phyloP scores from a whole-genome alignment of 2,888 invertebrate genomes.

The Lathronympha strigana region DNA sequence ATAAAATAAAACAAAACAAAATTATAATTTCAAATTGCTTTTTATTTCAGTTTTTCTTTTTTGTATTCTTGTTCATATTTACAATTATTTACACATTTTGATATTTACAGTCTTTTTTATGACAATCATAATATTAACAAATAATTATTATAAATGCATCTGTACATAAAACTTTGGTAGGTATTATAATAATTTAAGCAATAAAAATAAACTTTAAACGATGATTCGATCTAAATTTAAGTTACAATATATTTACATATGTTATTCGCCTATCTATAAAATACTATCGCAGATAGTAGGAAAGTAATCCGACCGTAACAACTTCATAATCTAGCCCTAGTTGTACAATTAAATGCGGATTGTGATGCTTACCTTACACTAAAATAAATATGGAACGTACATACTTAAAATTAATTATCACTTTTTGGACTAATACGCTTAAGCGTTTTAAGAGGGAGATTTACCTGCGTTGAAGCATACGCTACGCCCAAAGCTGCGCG shows the following conservation, averaged over 20 bases:
- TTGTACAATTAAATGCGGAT: conserved; percentile 32
- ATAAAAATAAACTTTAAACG: conserved; percentile 45
- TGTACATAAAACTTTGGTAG: conserved; percentile 83
- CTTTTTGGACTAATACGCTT: conserved; percentile 83
- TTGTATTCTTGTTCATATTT: conserved; percentile 73
- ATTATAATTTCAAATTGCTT: conserved; percentile 78
- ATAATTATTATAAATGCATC: conserved; percentile 71
- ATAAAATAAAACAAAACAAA: conserved; percentile 76
- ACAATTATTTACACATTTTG: conserved; percentile 62
- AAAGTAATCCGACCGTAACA: conserved; percentile 70
- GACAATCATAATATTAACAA: conserved; percentile 62
- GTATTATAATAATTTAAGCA: conserved; percentile 74
- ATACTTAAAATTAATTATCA: conserved; percentile 78
- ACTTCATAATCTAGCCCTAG: conserved; percentile 61
- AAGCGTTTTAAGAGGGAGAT: conserved; percentile 77
- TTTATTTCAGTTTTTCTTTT: conserved; percentile 73
- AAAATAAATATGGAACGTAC: conserved; percentile 74
- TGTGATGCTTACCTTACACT: conserved; percentile 44
- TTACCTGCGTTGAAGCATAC: conserved; percentile 88
- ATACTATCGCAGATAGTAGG: conserved; percentile 81
- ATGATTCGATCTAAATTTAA: conserved; percentile 38
- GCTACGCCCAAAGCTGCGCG: conserved; percentile 92
- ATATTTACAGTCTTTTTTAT: conserved; percentile 73
- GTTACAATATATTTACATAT: conserved; percentile 64
- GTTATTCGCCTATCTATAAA: conserved; percentile 61